These are phyloP conservation scores for Cheiracanthium punctorium DNA, from an alignment of 2,888 invertebrate species.

Conservation along the genomic window DNA sequence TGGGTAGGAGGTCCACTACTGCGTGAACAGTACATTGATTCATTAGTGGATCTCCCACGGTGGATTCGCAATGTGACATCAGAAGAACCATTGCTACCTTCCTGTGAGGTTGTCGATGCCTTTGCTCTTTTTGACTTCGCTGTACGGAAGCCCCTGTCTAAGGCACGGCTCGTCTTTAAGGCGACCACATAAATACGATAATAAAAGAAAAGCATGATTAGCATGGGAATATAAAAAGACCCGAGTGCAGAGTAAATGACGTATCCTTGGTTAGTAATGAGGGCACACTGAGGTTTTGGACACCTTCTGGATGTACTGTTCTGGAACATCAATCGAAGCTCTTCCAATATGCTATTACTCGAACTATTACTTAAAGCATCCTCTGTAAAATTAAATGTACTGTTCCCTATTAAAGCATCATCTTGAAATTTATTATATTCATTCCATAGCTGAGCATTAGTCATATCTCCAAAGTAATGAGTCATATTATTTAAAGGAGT, in stretches of 20 bases:
- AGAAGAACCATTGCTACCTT: constrained; percentile 80
- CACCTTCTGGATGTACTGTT: constrained; percentile 55
- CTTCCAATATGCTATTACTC: constrained; percentile 25
- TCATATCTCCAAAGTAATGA: constrained; percentile 13
- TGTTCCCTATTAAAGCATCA: constrained; percentile 9
- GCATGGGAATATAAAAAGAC: constrained; percentile 98
- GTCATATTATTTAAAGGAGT: constrained; percentile 28
- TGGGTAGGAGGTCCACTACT: not conserved
- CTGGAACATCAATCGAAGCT: constrained; percentile 17
- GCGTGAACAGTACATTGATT: constrained; percentile 36
- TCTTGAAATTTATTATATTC: constrained; percentile 20
- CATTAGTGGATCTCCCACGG: constrained; percentile 79
- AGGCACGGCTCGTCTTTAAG: constrained; percentile 74
- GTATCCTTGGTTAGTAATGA: constrained; percentile 95
- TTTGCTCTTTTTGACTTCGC: constrained; percentile 71
- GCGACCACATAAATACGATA: constrained; percentile 97
- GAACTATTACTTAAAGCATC: constrained; percentile 3
- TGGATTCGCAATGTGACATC: constrained; percentile 93
- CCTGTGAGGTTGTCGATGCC: constrained; percentile 8
- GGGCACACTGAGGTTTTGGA: constrained; percentile 83
- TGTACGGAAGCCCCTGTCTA: constrained; percentile 73
- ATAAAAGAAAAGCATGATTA: constrained; percentile 98
- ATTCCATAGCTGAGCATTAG: constrained; percentile 10
- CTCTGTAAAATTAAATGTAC: constrained; percentile 40
- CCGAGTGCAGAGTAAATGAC: constrained; percentile 97